A percentile compares a stretch with the other conserved stretches of the same genome.
These are phyloP conservation scores for Cyanoramphus novaezelandiae DNA, from an alignment of 2,113 vertebrate genomes.

Conservation along the genomic window DNA sequence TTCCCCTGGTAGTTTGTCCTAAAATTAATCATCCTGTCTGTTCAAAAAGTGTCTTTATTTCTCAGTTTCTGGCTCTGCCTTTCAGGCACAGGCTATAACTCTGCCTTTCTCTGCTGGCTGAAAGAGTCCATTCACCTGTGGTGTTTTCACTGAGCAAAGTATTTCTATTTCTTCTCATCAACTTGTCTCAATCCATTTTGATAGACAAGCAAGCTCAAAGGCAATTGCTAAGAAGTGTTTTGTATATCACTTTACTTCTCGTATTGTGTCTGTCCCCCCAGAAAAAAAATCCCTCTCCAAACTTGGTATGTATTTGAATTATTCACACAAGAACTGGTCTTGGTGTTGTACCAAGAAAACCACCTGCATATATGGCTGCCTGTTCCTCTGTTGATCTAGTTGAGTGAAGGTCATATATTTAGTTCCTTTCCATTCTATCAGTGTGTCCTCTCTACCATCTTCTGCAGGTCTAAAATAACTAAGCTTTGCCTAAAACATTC, in stretches of 20 bases:
- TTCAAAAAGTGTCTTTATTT: slow-evolving; percentile 39
- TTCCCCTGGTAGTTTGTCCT: slow-evolving; percentile 14
- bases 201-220: background rate
- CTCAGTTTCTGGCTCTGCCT: slow-evolving; percentile 1
- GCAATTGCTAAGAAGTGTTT: background rate
- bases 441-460: background rate
- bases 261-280: background rate
- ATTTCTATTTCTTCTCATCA: background rate
- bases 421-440: background rate
- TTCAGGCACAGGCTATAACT: background rate
- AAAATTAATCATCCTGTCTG: background rate
- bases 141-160: background rate
- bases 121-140: slow-evolving; percentile 41
- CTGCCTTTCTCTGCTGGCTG: slow-evolving; percentile 14
- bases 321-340: background rate
- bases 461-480: background rate
- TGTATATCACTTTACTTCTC: background rate
- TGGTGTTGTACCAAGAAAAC: background rate
- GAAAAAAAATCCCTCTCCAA: background rate
- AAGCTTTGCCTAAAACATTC: background rate
- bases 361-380: background rate
- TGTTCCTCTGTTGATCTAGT: background rate
- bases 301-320: background rate
- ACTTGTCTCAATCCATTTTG: background rate
- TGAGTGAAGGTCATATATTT: background rate